A percentile compares a stretch with the other conserved stretches of the same genome.
phyloP scores from a whole-genome alignment of 2,113 vertebrate species.

The Cyprinodon tularosa region DNA sequence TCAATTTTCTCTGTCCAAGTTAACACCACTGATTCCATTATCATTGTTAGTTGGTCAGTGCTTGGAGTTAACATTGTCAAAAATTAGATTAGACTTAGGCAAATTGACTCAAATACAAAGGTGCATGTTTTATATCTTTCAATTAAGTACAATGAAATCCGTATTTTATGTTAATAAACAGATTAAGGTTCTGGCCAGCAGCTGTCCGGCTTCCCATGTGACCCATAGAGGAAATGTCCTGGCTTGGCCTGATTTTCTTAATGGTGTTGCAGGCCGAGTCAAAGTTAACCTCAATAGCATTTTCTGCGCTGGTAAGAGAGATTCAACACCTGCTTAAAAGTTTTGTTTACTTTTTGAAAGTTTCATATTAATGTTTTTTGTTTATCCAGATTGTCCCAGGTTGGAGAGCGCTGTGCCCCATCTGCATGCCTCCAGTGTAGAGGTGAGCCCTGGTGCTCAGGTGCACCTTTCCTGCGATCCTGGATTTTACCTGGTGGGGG shows the following conservation, averaged over 20 bases:
- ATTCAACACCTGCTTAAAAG: background rate
- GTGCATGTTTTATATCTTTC: background rate
- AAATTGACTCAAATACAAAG: background rate
- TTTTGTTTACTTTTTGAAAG: background rate
- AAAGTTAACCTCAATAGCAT: slow-evolving; percentile 89
- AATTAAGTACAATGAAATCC: background rate
- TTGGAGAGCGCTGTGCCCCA: slow-evolving; percentile 85
- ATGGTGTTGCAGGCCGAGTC: slow-evolving; percentile 89
- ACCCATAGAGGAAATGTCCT: slow-evolving; percentile 91
- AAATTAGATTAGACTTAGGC: background rate
- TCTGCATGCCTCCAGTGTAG: slow-evolving; percentile 80
- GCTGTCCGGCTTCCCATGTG: slow-evolving; percentile 85
- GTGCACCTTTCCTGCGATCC: slow-evolving; percentile 91
- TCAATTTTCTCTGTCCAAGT: background rate
- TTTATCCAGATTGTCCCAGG: slow-evolving; percentile 86
- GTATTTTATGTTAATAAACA: slow-evolving; percentile 47
- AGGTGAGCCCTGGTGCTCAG: slow-evolving; percentile 88
- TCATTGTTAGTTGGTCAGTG: background rate
- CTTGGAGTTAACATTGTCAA: background rate
- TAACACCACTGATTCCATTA: background rate
- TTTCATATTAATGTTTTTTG: background rate
- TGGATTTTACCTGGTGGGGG: slow-evolving; percentile 93
- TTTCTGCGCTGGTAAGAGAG: slow-evolving; percentile 90
- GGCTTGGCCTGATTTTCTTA: slow-evolving; percentile 96
- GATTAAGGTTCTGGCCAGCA: slow-evolving; percentile 90